These are phyloP conservation scores for Drosophila kanekoi DNA, from an alignment of 2,888 invertebrate species.

Conservation along the genomic window DNA sequence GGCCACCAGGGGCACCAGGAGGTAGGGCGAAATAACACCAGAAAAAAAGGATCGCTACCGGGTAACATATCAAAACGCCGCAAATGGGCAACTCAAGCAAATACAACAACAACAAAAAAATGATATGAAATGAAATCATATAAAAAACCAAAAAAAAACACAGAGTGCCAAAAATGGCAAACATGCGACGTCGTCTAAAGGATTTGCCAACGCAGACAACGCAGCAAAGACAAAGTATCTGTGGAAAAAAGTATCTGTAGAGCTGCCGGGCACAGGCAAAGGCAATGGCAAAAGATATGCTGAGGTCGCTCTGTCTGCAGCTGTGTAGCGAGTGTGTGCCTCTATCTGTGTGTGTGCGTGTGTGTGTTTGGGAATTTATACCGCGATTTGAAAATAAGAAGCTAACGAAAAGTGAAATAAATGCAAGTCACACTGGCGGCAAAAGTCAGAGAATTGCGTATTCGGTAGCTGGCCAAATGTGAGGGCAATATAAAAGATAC, in stretches of 20 bases:
- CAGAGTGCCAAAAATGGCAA: slow-evolving; percentile 63
- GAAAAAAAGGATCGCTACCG: slow-evolving; percentile 66
- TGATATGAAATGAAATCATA: slow-evolving; percentile 66
- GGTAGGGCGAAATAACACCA: slow-evolving; percentile 10
- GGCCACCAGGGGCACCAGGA: slow-evolving; percentile 24
- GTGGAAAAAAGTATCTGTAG: slow-evolving; percentile 45
- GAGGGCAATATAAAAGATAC: neutral
- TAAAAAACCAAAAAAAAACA: slow-evolving; percentile 47
- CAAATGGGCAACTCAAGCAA: slow-evolving; percentile 72
- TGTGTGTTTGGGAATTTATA: slow-evolving; percentile 71
- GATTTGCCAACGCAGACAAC: slow-evolving; percentile 73
- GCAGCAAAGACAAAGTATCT: slow-evolving; percentile 75
- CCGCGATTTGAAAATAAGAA: slow-evolving; percentile 54
- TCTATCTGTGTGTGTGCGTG: slow-evolving; percentile 20
- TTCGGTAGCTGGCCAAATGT: slow-evolving; percentile 49
- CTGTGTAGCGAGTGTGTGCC: slow-evolving; percentile 17
- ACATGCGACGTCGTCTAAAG: slow-evolving; percentile 79
- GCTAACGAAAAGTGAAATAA: slow-evolving; percentile 55
- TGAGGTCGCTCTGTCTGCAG: slow-evolving; percentile 50
- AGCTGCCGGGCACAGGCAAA: slow-evolving; percentile 38
- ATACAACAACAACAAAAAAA: slow-evolving; percentile 33
- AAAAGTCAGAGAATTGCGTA: slow-evolving; percentile 50
- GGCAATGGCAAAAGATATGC: slow-evolving; percentile 45
- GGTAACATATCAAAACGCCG: slow-evolving; percentile 80
- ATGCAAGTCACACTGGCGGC: slow-evolving; percentile 41